These are phyloP conservation scores for Apotomis capreana DNA, from an alignment of 2,888 invertebrate genomes.

Conservation along the genomic window DNA sequence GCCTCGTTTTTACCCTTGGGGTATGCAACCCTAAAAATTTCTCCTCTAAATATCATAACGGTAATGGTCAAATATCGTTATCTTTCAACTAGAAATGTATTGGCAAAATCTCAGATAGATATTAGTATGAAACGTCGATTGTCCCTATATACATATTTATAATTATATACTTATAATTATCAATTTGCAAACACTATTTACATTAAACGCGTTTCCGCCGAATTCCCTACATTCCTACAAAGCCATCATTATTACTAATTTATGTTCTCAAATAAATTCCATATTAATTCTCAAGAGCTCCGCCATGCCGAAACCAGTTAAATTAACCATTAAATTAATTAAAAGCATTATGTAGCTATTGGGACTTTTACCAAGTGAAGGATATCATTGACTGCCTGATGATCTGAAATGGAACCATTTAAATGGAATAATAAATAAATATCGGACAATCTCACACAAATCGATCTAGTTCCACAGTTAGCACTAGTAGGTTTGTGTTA, in stretches of 20 bases:
- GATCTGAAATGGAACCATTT: not conserved
- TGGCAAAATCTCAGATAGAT: too few relatives aligned
- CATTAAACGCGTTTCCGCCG: conserved; percentile 8
- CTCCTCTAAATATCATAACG: too few relatives aligned
- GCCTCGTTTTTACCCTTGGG: too few relatives aligned
- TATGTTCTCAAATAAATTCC: conserved; percentile 30
- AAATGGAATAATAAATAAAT: not conserved
- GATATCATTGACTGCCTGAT: conserved; percentile 4
- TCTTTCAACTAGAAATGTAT: too few relatives aligned
- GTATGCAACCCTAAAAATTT: too few relatives aligned
- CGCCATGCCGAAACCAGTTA: conserved; percentile 39
- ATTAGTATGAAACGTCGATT: too few relatives aligned
- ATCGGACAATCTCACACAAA: too few relatives aligned
- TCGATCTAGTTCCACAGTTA: too few relatives aligned
- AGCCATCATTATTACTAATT: conserved; percentile 32
- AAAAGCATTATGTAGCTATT: conserved; percentile 36
- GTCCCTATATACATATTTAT: too few relatives aligned
- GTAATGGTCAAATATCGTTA: too few relatives aligned
- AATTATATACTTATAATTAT: too few relatives aligned
- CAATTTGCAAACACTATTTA: not conserved
- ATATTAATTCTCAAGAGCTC: conserved; percentile 21
- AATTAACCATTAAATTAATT: conserved; percentile 44
- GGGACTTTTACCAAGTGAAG: not conserved
- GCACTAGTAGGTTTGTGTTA: too few relatives aligned
- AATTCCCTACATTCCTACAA: conserved; percentile 20